Percentiles rank a stretch among this genome's conserved stretches.
Conservation (phyloP, 92 coral and sea anemone species). For the Chrysogorgia sp. region DNA sequence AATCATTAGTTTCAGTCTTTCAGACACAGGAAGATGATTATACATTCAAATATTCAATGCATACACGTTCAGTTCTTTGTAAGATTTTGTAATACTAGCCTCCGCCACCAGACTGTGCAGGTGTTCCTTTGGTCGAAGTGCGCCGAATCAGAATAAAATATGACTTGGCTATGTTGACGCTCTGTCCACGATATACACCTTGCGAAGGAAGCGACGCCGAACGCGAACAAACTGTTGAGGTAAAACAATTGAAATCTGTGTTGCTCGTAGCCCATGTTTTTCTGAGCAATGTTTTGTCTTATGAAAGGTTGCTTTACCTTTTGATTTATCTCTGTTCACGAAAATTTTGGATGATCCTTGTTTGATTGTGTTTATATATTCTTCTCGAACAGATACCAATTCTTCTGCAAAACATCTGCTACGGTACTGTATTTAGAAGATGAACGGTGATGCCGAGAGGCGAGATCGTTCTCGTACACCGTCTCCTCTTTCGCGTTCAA, state of each 20-base stretch:
- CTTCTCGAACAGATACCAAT: conserved; percentile 5
- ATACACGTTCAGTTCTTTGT: not conserved
- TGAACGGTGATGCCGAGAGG: conserved; percentile 88
- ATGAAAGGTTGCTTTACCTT: no score
- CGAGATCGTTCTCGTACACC: conserved; percentile 73
- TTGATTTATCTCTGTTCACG: conserved; percentile 8
- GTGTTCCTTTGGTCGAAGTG: conserved; percentile 32
- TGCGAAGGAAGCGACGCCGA: conserved; percentile 46
- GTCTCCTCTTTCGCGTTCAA: conserved; percentile 84
- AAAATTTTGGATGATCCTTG: conserved; percentile 3
- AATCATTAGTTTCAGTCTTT: not conserved
- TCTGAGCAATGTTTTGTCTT: not conserved
- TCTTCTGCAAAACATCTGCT: conserved; percentile 7
- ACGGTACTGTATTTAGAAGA: conserved; percentile 32
- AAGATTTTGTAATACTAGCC: not conserved
- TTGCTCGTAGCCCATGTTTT: not conserved
- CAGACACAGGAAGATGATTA: no score
- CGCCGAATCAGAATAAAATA: conserved; percentile 97
- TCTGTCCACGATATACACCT: conserved; percentile 29
- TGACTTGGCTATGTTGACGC: conserved; percentile 63
- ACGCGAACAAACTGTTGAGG: conserved; percentile 1
- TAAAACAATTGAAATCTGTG: no score
- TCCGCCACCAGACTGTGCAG: conserved; percentile 31
- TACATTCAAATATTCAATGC: not conserved
- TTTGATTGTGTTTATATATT: conserved; percentile 30